Conservation (phyloP, 2,797 vertebrate genomes). For the Sus cebifrons region DNA sequence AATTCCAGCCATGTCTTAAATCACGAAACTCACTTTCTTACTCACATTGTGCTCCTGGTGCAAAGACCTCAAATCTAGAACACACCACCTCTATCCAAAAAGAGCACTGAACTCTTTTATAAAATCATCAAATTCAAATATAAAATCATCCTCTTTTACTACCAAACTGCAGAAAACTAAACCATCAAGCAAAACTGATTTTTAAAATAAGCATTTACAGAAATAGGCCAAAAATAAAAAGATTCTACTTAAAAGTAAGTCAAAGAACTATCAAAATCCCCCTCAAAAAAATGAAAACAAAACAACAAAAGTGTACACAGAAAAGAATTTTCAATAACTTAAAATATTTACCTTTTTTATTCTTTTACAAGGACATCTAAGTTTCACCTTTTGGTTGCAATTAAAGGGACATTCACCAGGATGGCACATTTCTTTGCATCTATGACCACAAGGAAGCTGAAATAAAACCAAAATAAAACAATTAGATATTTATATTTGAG, state of each 20-base stretch:
- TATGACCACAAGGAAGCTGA: slow-evolving; percentile 96
- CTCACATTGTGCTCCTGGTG: not conserved
- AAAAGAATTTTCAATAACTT: slow-evolving; percentile 50
- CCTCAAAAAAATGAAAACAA: not conserved
- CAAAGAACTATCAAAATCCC: slow-evolving; percentile 51
- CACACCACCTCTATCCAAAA: not conserved
- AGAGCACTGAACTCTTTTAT: not conserved
- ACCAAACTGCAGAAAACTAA: slow-evolving; percentile 33
- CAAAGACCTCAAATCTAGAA: slow-evolving; percentile 30
- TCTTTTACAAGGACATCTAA: slow-evolving; percentile 96
- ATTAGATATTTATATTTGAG: slow-evolving; percentile 15
- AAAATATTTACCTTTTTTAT: slow-evolving; percentile 94
- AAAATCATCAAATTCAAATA: not conserved
- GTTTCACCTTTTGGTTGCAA: slow-evolving; percentile 96
- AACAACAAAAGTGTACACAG: not conserved
- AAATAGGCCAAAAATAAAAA: slow-evolving; percentile 44
- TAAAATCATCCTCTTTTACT: slow-evolving; percentile 35
- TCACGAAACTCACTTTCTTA: slow-evolving; percentile 34
- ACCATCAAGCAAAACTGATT: slow-evolving; percentile 41
- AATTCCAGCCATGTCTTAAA: slow-evolving; percentile 36
- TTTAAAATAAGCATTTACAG: slow-evolving; percentile 67
- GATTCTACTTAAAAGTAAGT: slow-evolving; percentile 56
- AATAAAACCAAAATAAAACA: slow-evolving; percentile 71
- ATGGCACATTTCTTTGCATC: slow-evolving; percentile 96
- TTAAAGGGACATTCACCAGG: slow-evolving; percentile 93